Percentiles rank a stretch among this genome's conserved stretches.
These are phyloP conservation scores for Phymanthus crucifer DNA, from an alignment of 92 coral and sea anemone species.

Conservation along the genomic window DNA sequence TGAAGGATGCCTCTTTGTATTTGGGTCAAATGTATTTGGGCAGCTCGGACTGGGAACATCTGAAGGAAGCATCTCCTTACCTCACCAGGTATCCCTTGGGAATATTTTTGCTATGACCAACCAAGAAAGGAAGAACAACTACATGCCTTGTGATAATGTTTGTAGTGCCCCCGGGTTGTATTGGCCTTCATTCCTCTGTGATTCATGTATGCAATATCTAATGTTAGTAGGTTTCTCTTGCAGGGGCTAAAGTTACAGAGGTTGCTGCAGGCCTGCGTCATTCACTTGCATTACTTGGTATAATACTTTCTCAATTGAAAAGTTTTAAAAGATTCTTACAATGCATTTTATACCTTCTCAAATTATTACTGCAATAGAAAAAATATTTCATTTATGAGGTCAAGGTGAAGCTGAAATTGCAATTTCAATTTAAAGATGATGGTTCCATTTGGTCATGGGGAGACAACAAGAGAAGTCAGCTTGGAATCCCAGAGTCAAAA, in stretches of 20 bases:
- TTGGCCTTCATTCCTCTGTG: neutral
- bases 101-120: neutral
- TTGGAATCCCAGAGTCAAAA: constrained; percentile 46
- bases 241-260: constrained; percentile 42
- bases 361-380: too few species aligned
- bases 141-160: neutral
- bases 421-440: constrained; percentile 44
- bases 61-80: constrained; percentile 39
- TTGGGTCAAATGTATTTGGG: constrained; percentile 87
- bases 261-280: constrained; percentile 82
- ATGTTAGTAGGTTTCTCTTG: constrained; percentile 43
- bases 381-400: too few species aligned
- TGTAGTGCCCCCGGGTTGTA: neutral
- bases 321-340: neutral
- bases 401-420: neutral
- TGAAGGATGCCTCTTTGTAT: constrained; percentile 58
- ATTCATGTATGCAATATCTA: neutral
- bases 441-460: constrained; percentile 89
- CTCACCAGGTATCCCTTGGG: constrained; percentile 48
- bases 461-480: constrained; percentile 74
- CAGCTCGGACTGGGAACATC: constrained; percentile 66
- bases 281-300: constrained; percentile 74
- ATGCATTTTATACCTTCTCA: too few species aligned
- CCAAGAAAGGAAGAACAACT: too few species aligned
- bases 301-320: neutral